Percentiles rank a stretch among this genome's conserved stretches.
These are phyloP conservation scores for Portevinia maculata DNA, from an alignment of 2,888 invertebrate genomes.

Conservation along the genomic window DNA sequence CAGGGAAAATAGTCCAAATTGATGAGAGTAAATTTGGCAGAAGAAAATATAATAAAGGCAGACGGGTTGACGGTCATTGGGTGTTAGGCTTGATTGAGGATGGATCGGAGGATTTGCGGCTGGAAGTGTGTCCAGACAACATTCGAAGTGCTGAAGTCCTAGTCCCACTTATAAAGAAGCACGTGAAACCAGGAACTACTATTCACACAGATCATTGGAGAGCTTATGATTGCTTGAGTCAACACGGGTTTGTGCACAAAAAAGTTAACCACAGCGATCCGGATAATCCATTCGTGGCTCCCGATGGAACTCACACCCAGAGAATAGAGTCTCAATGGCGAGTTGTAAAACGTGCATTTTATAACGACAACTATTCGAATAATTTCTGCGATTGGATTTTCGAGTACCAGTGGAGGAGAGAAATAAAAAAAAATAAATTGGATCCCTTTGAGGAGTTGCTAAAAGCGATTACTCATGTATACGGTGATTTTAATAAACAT, in stretches of 20 bases:
- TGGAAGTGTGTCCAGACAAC: neutral
- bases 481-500: no score
- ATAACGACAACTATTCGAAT: neutral
- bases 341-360: conserved; percentile 5
- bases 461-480: no score
- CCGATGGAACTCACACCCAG: neutral
- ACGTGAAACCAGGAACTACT: neutral
- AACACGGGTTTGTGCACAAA: neutral
- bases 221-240: neutral
- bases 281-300: neutral
- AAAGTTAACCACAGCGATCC: conserved; percentile 8
- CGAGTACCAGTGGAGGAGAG: neutral
- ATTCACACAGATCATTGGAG: conserved; percentile 7
- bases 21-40: no score
- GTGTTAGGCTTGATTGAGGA: neutral
- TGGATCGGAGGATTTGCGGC: neutral
- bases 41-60: no score
- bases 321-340: conserved; percentile 2
- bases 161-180: neutral
- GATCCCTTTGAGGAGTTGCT: no score
- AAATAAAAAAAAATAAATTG: no score
- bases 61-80: no score
- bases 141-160: neutral
- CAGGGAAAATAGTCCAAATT: neutral
- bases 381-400: neutral